These are phyloP conservation scores for Drosophila guanche DNA, from an alignment of 1,140 invertebrate species.

Conservation along the genomic window DNA sequence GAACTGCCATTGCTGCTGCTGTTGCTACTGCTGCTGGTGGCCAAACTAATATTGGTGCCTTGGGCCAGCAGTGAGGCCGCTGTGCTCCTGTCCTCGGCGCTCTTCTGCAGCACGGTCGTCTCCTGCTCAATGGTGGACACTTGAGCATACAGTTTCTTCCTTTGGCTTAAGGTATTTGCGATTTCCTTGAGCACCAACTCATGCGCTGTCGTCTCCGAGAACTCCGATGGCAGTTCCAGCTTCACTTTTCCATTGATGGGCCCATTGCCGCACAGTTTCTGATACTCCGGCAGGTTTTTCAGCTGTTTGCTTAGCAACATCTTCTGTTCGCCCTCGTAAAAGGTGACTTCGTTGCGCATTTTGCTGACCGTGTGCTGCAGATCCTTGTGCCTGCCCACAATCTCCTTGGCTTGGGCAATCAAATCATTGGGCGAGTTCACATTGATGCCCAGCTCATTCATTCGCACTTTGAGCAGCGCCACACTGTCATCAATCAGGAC, in stretches of 20 bases:
- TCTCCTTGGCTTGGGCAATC: conserved; percentile 95
- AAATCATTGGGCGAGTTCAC: conserved; percentile 92
- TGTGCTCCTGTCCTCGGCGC: conserved; percentile 87
- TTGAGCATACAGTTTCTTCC: conserved; percentile 91
- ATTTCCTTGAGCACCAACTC: conserved; percentile 94
- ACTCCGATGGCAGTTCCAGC: conserved; percentile 58
- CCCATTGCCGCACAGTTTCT: conserved; percentile 77
- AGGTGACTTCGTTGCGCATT: conserved; percentile 90
- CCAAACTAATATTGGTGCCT: conserved; percentile 78
- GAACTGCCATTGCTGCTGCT: conserved; percentile 47
- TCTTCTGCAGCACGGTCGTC: conserved; percentile 89
- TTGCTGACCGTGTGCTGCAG: conserved; percentile 93
- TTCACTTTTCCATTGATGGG: conserved; percentile 69
- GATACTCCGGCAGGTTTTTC: conserved; percentile 85
- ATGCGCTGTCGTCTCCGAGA: conserved; percentile 88
- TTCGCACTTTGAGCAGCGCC: conserved; percentile 93
- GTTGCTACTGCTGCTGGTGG: conserved; percentile 45
- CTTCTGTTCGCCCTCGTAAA: conserved; percentile 88
- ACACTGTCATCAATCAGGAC: conserved; percentile 96
- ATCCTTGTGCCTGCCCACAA: conserved; percentile 95
- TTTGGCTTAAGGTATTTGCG: conserved; percentile 90
- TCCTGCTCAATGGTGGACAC: conserved; percentile 90
- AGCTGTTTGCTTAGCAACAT: conserved; percentile 86
- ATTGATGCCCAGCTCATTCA: conserved; percentile 95
- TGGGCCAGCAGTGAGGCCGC: conserved; percentile 83